Evolutionary conservation across 2,888 invertebrate species (phyloP).

Genomic region (Coenonympha arcania): DNA sequence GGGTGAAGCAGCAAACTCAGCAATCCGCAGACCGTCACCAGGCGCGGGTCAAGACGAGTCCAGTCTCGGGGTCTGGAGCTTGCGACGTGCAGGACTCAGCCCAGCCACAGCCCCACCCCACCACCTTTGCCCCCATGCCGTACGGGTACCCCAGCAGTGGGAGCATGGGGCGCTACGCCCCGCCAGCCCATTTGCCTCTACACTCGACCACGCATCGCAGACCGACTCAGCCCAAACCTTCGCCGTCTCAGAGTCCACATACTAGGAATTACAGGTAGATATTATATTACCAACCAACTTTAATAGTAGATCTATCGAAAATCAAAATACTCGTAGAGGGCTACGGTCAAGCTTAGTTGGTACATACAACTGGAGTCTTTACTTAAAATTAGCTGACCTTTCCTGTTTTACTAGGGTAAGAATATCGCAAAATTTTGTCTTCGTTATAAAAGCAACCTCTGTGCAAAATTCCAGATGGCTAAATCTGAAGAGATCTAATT

Average conservation of each 20-base stretch:
- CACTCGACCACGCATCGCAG: constrained; percentile 69
- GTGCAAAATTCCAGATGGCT: too few species aligned
- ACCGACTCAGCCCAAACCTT: constrained; percentile 66
- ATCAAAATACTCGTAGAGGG: too few species aligned
- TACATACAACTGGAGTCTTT: too few species aligned
- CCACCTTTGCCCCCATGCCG: constrained; percentile 62
- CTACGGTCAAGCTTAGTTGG: too few species aligned
- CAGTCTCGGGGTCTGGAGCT: constrained; percentile 60
- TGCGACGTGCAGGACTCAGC: constrained; percentile 77
- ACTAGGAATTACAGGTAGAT: constrained; percentile 72
- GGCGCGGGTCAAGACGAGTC: constrained; percentile 65
- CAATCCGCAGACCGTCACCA: constrained; percentile 61
- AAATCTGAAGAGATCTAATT: too few species aligned
- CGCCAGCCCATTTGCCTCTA: constrained; percentile 71
- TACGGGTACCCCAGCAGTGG: constrained; percentile 55
- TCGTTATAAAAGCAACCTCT: too few species aligned
- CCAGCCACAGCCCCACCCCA: constrained; percentile 51
- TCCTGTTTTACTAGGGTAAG: too few species aligned
- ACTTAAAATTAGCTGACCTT: too few species aligned
- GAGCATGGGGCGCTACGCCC: constrained; percentile 67
- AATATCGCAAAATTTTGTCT: too few species aligned
- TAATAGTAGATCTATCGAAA: too few species aligned
- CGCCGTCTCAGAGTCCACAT: constrained; percentile 71
- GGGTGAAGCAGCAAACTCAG: constrained; percentile 68
- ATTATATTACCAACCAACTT: neutral